These are phyloP conservation scores for Conomelus anceps DNA, from an alignment of 2,888 invertebrate species.

Conservation along the genomic window DNA sequence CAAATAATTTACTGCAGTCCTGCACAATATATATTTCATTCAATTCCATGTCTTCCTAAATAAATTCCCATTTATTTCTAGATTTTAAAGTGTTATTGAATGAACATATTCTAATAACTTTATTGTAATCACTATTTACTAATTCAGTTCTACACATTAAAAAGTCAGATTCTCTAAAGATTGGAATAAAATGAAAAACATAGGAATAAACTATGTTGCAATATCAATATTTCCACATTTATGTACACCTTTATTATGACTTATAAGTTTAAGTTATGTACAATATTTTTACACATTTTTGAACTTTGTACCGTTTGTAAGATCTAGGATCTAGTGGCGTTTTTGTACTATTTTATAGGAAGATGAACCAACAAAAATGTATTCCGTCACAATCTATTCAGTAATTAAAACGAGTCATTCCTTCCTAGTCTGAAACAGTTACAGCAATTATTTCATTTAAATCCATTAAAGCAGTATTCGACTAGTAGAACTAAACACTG, in stretches of 20 bases:
- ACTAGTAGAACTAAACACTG: background rate
- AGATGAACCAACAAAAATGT: background rate
- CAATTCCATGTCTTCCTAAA: background rate
- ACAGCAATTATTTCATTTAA: background rate
- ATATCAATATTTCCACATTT: background rate
- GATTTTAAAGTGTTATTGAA: background rate
- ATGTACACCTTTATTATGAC: background rate
- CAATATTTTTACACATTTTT: background rate
- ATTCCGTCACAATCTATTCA: background rate
- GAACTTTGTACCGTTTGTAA: background rate
- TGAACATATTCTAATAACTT: background rate
- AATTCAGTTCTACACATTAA: background rate
- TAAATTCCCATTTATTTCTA: background rate
- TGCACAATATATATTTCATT: background rate
- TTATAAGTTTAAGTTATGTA: background rate
- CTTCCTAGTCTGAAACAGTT: background rate
- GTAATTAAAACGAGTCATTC: background rate
- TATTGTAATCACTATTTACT: background rate
- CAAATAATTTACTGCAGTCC: background rate
- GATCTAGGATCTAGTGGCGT: background rate
- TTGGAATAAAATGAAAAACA: background rate
- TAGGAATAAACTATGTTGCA: background rate
- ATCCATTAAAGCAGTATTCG: background rate
- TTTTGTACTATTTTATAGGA: background rate
- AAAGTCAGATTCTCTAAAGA: background rate